Evolutionary conservation across 2,797 vertebrate species (phyloP).

Genomic region (Bothrops alternatus): DNA sequence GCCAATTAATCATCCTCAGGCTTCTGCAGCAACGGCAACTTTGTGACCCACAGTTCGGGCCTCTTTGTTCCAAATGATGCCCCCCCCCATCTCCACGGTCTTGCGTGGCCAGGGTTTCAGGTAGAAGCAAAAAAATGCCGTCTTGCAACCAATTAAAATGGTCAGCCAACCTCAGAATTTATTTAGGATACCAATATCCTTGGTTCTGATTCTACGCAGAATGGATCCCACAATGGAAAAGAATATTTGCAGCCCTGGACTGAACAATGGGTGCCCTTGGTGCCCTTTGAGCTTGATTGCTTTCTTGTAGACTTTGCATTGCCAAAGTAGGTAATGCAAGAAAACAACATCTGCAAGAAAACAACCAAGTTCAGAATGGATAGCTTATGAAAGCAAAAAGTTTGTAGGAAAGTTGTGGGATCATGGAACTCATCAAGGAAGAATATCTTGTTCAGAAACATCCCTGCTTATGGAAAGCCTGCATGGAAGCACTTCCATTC

Average conservation of each 20-base stretch:
- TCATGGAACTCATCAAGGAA: background rate
- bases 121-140: background rate
- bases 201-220: background rate
- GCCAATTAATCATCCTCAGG: background rate
- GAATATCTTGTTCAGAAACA: background rate
- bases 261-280: no score
- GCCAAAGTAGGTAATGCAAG: no score
- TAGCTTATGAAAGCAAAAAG: no score
- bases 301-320: no score
- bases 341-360: no score
- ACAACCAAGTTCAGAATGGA: background rate
- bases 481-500: background rate
- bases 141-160: background rate
- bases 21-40: background rate
- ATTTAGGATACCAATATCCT: background rate
- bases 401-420: background rate
- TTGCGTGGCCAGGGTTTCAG: background rate
- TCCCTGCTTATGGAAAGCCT: background rate
- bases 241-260: background rate
- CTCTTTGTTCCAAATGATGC: background rate
- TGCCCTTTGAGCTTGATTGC: no score
- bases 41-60: background rate
- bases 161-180: background rate
- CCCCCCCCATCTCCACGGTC: background rate
- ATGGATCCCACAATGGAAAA: background rate